These are phyloP conservation scores for Lathronympha strigana DNA, from an alignment of 2,888 invertebrate species.

Conservation along the genomic window DNA sequence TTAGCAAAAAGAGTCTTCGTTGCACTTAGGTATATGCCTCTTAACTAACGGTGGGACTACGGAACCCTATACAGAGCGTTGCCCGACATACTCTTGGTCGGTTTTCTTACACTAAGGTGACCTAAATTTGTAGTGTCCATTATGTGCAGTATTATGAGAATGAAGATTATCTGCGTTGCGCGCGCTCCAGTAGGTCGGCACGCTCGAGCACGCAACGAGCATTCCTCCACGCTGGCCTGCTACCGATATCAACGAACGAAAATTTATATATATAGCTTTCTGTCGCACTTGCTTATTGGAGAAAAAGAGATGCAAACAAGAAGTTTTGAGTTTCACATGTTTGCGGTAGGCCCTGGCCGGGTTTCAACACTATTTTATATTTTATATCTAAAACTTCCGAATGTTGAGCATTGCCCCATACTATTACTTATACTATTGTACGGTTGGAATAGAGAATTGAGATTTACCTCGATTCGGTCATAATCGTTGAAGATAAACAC, in stretches of 20 bases:
- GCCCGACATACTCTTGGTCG: too few relatives aligned
- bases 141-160: constrained; percentile 27
- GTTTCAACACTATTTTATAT: neutral
- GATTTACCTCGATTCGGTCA: neutral
- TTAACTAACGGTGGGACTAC: too few relatives aligned
- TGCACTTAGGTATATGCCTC: too few relatives aligned
- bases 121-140: constrained; percentile 23
- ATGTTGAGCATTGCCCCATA: constrained; percentile 1
- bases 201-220: constrained; percentile 24
- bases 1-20: too few relatives aligned
- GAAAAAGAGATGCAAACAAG: too few relatives aligned
- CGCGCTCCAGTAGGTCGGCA: constrained; percentile 17
- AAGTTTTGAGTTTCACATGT: too few relatives aligned
- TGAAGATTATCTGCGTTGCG: constrained; percentile 25
- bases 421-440: too few relatives aligned
- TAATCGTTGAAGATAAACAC: neutral
- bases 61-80: too few relatives aligned
- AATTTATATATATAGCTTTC: neutral
- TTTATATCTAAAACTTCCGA: neutral
- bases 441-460: neutral
- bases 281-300: neutral
- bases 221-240: neutral
- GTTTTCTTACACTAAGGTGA: constrained; percentile 3
- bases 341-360: too few relatives aligned
- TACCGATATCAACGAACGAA: neutral